Base-by-base conservation (phyloP, 2,113 vertebrate genomes). In the Bujurquina vittata region DNA sequence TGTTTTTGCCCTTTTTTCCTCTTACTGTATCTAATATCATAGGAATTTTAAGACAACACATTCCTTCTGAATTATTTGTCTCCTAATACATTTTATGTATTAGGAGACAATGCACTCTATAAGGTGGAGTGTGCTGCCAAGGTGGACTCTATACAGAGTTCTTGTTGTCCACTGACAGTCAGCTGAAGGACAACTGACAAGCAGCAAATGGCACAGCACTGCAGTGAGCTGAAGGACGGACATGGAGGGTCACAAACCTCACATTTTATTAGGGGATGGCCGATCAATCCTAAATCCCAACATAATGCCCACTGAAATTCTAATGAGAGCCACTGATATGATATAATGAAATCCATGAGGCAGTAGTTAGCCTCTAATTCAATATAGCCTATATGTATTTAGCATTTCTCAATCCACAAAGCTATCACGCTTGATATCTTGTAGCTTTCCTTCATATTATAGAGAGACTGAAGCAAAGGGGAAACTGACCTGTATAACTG, bases 171-270 rank as follows among this genome's bases (percentile, higher is more conserved):
- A 52, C 52, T 72, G 77, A 65, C 62, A 79, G 75, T 11, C n/a
- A 67, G 40, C 23, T 29, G 75, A 81, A 74, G 43, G 81, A 37
- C 43, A 60, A 35, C 77, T 83, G 79, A 83, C 60, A 57, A n/a
- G 67, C 81, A 88, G 72, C 62, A 84, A 86, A 83, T 67, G 84
- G 62, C 75, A 2, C 12, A 17, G 43, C 65, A 59, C 18, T 37
- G 77, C 40, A 75, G 76, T 17, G 10, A 65, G 79, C 72, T 43
- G 29, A 33, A 55, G 61, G 79, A 61, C 59, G 77, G 82, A 83
- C 80, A 88, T 75, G 52, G 54, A 61, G 40, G 81, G 88, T 88
- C 88, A 84, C 77, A 90, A 90, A 90, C 83, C 63, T 90, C 72
- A 80, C 78, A 67, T 88, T 90, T 85, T 73, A 90, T 88, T 86